Percentiles rank a stretch among this genome's conserved stretches.
Evolutionary conservation across 2,113 vertebrate species (phyloP).

Genomic region (Brachypodius melanocephalos): DNA sequence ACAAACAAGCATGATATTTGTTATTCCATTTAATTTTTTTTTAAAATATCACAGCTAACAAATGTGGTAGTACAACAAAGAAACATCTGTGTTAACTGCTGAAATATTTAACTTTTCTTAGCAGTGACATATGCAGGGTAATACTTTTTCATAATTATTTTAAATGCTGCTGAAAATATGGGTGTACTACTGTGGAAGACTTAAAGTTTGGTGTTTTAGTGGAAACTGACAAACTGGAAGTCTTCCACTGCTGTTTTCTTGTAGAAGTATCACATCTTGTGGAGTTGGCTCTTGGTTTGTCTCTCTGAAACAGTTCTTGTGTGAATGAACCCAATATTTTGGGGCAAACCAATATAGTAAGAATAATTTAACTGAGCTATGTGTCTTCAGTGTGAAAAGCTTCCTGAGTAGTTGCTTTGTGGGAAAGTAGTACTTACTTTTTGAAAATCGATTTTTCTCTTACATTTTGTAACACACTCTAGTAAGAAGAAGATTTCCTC

Average conservation of each 20-base stretch:
- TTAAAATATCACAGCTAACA: background rate
- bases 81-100: background rate
- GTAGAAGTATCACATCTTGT: rapidly evolving
- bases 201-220: background rate
- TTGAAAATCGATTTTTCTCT: background rate
- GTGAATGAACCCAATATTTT: background rate
- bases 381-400: background rate
- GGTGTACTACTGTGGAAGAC: background rate
- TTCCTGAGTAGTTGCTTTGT: background rate
- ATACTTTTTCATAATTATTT: background rate
- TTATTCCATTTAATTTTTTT: background rate
- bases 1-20: background rate
- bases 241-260: background rate
- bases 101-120: background rate
- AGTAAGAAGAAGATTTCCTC: background rate
- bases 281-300: background rate
- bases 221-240: background rate
- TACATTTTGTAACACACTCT: background rate
- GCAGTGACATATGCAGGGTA: background rate
- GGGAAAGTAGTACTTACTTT: background rate
- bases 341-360: background rate
- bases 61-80: background rate
- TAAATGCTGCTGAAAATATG: background rate
- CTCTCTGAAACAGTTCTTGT: background rate
- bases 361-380: background rate